Evolutionary conservation across 2,113 vertebrate genomes (phyloP).

Genomic region (Actenoides hombroni): DNA sequence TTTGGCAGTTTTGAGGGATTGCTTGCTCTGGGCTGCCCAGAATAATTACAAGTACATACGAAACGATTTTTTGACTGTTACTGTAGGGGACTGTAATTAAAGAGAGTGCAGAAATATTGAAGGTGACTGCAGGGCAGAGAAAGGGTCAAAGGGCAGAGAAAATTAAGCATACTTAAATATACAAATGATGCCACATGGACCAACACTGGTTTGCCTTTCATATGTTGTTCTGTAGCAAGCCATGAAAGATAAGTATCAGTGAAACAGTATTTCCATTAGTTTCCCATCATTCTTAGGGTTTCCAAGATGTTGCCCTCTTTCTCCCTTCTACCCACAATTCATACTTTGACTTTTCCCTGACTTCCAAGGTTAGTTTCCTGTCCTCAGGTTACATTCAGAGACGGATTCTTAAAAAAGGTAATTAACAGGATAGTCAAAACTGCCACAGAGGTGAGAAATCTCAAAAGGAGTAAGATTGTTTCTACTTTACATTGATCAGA

Average conservation of each 20-base stretch:
- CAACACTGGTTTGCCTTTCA: background rate
- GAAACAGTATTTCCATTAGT: background rate
- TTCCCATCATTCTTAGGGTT: background rate
- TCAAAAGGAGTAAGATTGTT: background rate
- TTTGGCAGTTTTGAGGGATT: background rate
- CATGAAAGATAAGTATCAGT: background rate
- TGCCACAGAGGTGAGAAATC: background rate
- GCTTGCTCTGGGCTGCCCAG: background rate
- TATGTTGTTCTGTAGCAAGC: background rate
- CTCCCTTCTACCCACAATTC: background rate
- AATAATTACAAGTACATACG: background rate
- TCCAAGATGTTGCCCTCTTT: background rate
- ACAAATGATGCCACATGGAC: background rate
- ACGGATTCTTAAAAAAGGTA: background rate
- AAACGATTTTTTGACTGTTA: background rate
- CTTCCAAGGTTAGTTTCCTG: background rate
- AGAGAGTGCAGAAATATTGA: background rate
- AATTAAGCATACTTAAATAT: background rate
- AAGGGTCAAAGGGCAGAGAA: background rate
- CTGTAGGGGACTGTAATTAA: background rate
- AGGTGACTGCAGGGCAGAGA: background rate
- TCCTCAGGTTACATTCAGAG: background rate
- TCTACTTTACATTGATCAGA: background rate
- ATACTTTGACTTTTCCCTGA: background rate
- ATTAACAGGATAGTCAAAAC: background rate